These are phyloP conservation scores for Argentina silus DNA, from an alignment of 2,797 vertebrate genomes.

Conservation along the genomic window DNA sequence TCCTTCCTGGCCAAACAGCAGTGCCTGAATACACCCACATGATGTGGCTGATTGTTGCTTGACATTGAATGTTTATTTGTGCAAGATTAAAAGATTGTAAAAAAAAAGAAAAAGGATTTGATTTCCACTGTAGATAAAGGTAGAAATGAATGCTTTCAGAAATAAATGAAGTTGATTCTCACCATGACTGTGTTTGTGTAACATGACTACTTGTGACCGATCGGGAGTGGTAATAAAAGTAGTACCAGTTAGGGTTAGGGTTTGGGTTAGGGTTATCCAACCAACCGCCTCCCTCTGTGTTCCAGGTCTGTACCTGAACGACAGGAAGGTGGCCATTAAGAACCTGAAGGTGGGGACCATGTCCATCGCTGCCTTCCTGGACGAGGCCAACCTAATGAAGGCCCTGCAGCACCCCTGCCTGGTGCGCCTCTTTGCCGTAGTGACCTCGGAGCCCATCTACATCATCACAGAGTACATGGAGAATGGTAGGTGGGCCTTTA, in stretches of 20 bases:
- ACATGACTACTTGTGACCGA: neutral
- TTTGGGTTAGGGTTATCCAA: neutral
- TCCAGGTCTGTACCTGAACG: constrained; percentile 89
- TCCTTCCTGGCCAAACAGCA: constrained; percentile 35
- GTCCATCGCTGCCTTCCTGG: constrained; percentile 93
- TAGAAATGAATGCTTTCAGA: constrained; percentile 33
- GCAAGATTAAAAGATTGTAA: neutral
- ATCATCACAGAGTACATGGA: constrained; percentile 99
- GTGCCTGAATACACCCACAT: constrained; percentile 23
- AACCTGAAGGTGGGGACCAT: constrained; percentile 94
- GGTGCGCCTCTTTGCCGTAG: constrained; percentile 94
- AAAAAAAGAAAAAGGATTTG: constrained; percentile 14
- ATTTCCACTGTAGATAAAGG: constrained; percentile 29
- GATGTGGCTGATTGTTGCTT: constrained; percentile 29
- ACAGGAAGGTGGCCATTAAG: constrained; percentile 93
- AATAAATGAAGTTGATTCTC: constrained; percentile 17
- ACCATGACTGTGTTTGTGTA: constrained; percentile 10
- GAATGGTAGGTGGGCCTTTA: constrained; percentile 84
- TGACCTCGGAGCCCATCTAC: constrained; percentile 95
- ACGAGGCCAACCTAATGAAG: constrained; percentile 98
- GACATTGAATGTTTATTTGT: constrained; percentile 26
- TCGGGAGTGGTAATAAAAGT: neutral
- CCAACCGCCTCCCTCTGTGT: constrained; percentile 2
- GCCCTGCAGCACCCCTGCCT: constrained; percentile 88
- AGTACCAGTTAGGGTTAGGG: neutral